Percentiles rank a stretch among this genome's conserved stretches.
These are phyloP conservation scores for Neogobius melanostomus DNA, from an alignment of 2,113 vertebrate species.

Conservation along the genomic window DNA sequence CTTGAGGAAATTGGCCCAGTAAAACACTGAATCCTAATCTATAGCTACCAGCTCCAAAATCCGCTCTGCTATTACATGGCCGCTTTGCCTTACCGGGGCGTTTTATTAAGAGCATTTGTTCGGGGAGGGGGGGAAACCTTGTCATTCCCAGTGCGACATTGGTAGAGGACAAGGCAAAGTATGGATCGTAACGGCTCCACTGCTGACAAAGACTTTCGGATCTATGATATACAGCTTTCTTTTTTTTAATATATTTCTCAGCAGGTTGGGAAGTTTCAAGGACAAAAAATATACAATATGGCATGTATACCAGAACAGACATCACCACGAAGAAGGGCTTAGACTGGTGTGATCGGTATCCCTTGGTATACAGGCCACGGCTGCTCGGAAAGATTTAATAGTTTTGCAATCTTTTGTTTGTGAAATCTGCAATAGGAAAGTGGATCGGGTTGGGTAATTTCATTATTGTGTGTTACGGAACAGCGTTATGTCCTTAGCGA, in stretches of 20 bases:
- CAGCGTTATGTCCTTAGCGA: no score
- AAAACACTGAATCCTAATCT: conserved; percentile 61
- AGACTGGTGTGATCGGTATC: no score
- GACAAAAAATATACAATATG: neutral
- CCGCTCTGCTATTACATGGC: conserved; percentile 38
- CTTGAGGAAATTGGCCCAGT: conserved; percentile 38
- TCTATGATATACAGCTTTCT: conserved; percentile 6
- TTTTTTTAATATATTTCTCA: neutral
- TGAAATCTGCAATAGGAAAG: no score
- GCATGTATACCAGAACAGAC: neutral
- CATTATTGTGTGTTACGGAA: no score
- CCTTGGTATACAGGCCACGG: no score
- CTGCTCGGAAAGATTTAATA: no score
- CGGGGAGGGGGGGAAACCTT: conserved; percentile 27
- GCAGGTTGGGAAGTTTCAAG: neutral
- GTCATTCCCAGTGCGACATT: conserved; percentile 35
- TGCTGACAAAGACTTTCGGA: conserved; percentile 31
- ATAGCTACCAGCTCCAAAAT: conserved; percentile 43
- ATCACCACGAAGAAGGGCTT: no score
- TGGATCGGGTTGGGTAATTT: no score
- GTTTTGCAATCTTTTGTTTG: no score
- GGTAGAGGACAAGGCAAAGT: neutral
- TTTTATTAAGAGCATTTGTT: conserved; percentile 59
- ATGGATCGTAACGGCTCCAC: conserved; percentile 23
- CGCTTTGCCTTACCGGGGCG: conserved; percentile 14